phyloP scores from a whole-genome alignment of 37 sponge, comb jelly and placozoan genomes.

The Bolinopsis microptera region DNA sequence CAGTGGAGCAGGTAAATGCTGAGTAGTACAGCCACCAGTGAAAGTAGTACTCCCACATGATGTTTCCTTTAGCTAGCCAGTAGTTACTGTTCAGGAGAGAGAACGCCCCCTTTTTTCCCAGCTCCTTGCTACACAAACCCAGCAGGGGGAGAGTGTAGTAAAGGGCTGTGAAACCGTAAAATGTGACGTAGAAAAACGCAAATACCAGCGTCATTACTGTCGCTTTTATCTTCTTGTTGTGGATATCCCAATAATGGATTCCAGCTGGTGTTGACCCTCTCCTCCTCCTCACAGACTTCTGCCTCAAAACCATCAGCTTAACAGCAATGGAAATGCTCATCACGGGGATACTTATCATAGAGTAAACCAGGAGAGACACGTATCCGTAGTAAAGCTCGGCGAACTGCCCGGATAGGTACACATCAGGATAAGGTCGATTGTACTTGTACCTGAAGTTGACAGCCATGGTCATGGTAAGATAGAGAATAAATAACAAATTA shows the following conservation, averaged over 20 bases:
- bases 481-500: no score
- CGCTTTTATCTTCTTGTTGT: neutral
- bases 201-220: slow-evolving; percentile 1
- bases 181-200: neutral
- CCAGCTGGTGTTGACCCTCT: neutral
- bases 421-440: slow-evolving; percentile 7
- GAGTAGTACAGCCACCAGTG: slow-evolving; percentile 6
- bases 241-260: neutral
- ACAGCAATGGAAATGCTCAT: neutral
- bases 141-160: slow-evolving; percentile 4
- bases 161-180: neutral
- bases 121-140: neutral
- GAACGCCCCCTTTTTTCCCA: neutral
- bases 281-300: neutral
- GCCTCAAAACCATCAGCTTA: neutral
- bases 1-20: neutral
- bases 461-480: neutral
- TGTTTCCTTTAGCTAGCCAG: neutral
- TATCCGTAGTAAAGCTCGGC: neutral
- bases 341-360: neutral
- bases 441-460: neutral
- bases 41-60: neutral
- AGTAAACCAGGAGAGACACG: neutral
- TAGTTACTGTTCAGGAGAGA: neutral
- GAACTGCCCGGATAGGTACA: neutral